These are phyloP conservation scores for Cheilosia grossa DNA, from an alignment of 2,888 invertebrate genomes.

Conservation along the genomic window DNA sequence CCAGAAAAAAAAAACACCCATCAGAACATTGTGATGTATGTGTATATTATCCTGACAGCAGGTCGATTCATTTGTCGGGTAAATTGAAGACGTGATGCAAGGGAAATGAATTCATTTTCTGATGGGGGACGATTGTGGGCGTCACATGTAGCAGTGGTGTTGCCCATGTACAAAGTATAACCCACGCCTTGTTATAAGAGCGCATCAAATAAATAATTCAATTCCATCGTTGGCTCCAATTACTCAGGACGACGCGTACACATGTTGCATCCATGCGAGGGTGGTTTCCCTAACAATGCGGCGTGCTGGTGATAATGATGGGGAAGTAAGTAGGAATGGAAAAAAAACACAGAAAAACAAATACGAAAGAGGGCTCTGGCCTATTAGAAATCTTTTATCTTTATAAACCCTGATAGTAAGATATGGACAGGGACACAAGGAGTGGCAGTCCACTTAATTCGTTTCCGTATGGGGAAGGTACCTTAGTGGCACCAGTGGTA, in stretches of 20 bases:
- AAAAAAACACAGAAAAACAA: too few relatives aligned
- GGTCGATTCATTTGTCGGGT: constrained; percentile 67
- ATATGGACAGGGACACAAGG: too few relatives aligned
- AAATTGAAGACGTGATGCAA: constrained; percentile 71
- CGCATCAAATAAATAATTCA: constrained; percentile 59
- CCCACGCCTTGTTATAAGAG: constrained; percentile 1
- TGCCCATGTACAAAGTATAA: neutral
- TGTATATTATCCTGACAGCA: constrained; percentile 45
- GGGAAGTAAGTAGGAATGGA: neutral
- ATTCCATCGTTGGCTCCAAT: constrained; percentile 66
- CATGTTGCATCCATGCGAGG: constrained; percentile 53
- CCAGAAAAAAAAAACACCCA: neutral
- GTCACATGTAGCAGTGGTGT: neutral
- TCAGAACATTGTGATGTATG: constrained; percentile 37
- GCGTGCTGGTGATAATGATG: constrained; percentile 19
- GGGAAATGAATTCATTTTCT: constrained; percentile 61
- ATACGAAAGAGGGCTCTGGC: too few relatives aligned
- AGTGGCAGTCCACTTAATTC: too few relatives aligned
- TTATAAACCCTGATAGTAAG: neutral
- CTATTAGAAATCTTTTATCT: neutral
- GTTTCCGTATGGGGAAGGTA: too few relatives aligned
- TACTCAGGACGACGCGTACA: constrained; percentile 46
- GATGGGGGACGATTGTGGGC: constrained; percentile 12
- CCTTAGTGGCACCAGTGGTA: too few relatives aligned
- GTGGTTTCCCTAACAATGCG: neutral